Conservation (phyloP, 2,113 vertebrate species). For the Regulus satrapa region DNA sequence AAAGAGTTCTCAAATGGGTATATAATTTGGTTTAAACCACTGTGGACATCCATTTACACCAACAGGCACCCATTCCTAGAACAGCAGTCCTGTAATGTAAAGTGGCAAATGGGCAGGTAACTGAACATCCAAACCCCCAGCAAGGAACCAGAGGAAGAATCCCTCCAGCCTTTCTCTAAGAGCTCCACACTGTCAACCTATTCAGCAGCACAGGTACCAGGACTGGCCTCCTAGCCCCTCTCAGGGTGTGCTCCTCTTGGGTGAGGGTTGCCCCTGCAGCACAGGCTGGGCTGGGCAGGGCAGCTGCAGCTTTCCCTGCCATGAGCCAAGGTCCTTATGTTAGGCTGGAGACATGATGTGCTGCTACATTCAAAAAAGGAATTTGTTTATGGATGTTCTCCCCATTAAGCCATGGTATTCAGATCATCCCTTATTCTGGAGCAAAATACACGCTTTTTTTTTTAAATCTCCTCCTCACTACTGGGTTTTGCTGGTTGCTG, state of each 20-base stretch:
- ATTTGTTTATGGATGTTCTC: neutral
- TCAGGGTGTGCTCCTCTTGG: neutral
- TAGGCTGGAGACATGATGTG: neutral
- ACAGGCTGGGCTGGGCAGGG: neutral
- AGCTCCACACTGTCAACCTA: neutral
- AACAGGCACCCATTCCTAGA: rapidly evolving
- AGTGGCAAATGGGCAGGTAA: neutral
- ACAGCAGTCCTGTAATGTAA: neutral
- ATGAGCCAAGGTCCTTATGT: rapidly evolving
- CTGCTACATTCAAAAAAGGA: neutral
- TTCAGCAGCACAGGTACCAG: neutral
- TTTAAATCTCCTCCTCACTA: neutral
- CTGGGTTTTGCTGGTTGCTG: neutral
- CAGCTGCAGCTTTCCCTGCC: neutral
- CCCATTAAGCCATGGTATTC: neutral
- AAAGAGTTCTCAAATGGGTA: neutral
- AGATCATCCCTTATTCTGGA: rapidly evolving
- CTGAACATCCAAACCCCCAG: neutral
- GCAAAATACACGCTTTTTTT: neutral
- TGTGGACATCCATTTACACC: neutral
- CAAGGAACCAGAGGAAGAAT: neutral
- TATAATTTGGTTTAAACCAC: neutral
- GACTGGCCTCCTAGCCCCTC: no score
- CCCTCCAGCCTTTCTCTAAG: neutral
- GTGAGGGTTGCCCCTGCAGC: neutral